These are phyloP conservation scores for Gastrophryne carolinensis DNA, from an alignment of 2,797 vertebrate species.

Conservation along the genomic window DNA sequence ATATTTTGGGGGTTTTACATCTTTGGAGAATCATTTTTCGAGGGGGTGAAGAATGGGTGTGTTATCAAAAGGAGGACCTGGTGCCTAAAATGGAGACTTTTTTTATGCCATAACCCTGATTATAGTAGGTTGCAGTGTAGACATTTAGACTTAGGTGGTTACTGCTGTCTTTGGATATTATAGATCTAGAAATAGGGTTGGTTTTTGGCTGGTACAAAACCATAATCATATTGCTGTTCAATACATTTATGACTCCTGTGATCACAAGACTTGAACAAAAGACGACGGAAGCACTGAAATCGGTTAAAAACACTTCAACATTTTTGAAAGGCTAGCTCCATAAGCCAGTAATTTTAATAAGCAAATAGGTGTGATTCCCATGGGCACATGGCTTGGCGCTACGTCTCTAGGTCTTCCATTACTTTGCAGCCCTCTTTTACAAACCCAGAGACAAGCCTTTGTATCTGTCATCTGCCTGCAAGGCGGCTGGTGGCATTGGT, in stretches of 20 bases:
- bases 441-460: slow-evolving; percentile 24
- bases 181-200: no score
- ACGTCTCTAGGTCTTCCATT: slow-evolving; percentile 34
- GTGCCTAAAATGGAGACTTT: no score
- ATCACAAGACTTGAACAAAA: not conserved
- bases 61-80: not conserved
- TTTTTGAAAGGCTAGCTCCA: not conserved
- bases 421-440: slow-evolving; percentile 33
- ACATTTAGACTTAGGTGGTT: no score
- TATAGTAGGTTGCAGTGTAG: no score
- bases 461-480: slow-evolving; percentile 19
- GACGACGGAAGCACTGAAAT: not conserved
- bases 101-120: no score
- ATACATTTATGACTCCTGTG: not conserved
- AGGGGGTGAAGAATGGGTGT: not conserved
- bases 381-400: slow-evolving; percentile 22
- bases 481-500: slow-evolving; percentile 29
- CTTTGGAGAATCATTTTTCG: not conserved
- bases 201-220: no score
- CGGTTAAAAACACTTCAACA: not conserved
- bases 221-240: no score
- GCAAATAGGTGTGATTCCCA: no score
- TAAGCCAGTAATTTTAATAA: no score
- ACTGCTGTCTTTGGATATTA: not conserved
- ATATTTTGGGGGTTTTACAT: no score